Conservation (phyloP, 1,140 invertebrate genomes). For the Lordiphosa clarofinis region DNA sequence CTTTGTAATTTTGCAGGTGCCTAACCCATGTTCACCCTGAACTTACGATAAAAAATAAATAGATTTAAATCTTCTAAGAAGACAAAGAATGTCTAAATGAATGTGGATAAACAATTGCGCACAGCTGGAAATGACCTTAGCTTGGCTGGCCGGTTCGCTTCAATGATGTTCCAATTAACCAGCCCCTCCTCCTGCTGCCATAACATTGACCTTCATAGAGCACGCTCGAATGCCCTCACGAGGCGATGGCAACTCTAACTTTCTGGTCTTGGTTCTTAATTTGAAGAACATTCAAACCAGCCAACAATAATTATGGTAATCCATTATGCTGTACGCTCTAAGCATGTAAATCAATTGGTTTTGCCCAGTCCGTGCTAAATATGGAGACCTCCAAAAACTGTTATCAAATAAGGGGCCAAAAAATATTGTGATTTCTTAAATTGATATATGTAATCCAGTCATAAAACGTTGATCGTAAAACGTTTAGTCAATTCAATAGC, state of each 20-base stretch:
- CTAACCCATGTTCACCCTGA: too few relatives aligned
- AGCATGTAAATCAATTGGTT: not conserved
- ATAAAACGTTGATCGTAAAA: slow-evolving; percentile 2
- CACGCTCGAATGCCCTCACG: slow-evolving; percentile 57
- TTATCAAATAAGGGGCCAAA: not conserved
- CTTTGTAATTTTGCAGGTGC: too few relatives aligned
- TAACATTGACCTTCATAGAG: slow-evolving; percentile 46
- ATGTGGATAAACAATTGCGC: slow-evolving; percentile 18
- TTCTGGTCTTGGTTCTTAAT: slow-evolving; percentile 27
- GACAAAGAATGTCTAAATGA: slow-evolving; percentile 11
- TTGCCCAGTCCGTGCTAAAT: not conserved
- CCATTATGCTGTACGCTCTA: slow-evolving; percentile 17
- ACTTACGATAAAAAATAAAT: slow-evolving; percentile 7
- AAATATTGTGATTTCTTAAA: not conserved
- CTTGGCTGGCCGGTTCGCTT: slow-evolving; percentile 8
- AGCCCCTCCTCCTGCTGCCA: slow-evolving; percentile 19
- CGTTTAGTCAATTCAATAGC: slow-evolving; percentile 9
- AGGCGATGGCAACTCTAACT: slow-evolving; percentile 27
- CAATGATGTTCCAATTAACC: slow-evolving; percentile 66
- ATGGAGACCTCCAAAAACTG: not conserved
- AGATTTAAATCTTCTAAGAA: slow-evolving; percentile 22
- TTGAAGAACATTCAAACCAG: slow-evolving; percentile 25
- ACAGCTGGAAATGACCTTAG: slow-evolving; percentile 18
- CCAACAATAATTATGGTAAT: slow-evolving; percentile 32
- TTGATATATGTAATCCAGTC: slow-evolving; percentile 1